Evolutionary conservation across 1,140 invertebrate genomes (phyloP), one percentile per base, ranked within the genome.

Genomic region (Tetraneura akinire): DNA sequence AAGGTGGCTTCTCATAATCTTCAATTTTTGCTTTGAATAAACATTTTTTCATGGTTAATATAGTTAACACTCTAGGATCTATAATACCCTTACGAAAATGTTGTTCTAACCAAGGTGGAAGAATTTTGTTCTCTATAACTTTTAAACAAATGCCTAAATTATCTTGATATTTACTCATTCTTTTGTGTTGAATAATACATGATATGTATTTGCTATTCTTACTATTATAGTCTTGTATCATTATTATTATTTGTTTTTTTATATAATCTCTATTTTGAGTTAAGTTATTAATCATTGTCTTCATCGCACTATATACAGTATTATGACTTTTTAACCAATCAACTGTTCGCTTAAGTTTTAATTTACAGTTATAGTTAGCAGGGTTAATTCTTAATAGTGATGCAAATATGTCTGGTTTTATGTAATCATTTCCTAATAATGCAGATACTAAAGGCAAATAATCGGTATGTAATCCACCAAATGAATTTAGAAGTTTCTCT

Each of bases 351-450:
- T 90, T 86, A 82, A 96, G 93, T 83, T 86, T 86, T 81, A 88
- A 91, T 89, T 74, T 90, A 88, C 49, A 88, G 86, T 80, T 85
- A 88, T 62, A 85, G 87, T 73, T 88, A 87, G 66, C 87, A 86
- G 82, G 91, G 91, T 13, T 88, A 86, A 57, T 91, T 85, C 83
- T 90, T 91, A 45, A 95, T 85, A 78, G 89, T 86, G 13, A 85
- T 85, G 85, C 91, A 92, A 84, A 96, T 94, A 60, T 89, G 88
- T 14, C 86, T 86, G 83, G 96, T 95, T 0, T 89, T 86, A 95
- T 90, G 86, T 93, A 96, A 87, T 96, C 95, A 87, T 96, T 96
- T 4, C 95, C 95, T 23, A 96, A 85, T 10, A 96, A 82, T 14
- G 91, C 91, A n/a, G 93, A 92, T 80, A 95, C 87, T 9, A 97